Base-by-base conservation (phyloP, 2,113 vertebrate species). In the Pholis gunnellus region DNA sequence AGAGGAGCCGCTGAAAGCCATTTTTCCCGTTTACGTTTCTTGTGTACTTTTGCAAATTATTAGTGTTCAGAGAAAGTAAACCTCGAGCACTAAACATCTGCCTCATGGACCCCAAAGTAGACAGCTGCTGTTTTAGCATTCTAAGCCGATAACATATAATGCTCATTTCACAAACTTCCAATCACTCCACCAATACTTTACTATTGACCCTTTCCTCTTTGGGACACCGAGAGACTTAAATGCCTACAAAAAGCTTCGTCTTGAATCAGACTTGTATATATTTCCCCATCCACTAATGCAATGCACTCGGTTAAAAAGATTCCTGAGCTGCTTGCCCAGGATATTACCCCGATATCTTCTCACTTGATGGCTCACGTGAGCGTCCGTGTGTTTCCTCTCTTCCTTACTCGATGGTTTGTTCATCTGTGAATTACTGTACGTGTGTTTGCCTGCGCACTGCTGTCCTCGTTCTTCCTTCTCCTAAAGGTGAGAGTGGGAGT, bases 221-320 rank as follows among this genome's bases (percentile, higher is more conserved):
- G 78, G 72, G 48, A 86, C 64, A 57, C 59, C 44, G 70, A 18
- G 60, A 83, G 69, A 66, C n/a, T 86, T 88, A 79, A 90, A 86
- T 81, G 77, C 68, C 64, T 76, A 65, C 80, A 85, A 89, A 89
- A 65, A 89, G 76, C 84, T 91, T 82, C 72, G 72, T 56, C 75
- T 81, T 87, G 79, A 92, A 91, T 86, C 78, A 83, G 84, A 79
- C 71, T 68, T 64, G 56, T 60, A 78, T 60, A 89, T 64, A 88
- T 88, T 90, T 90, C 81, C 85, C 83, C 61, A 64, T 81, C 67
- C 75, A 14, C 82, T 68, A 46, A 65, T 67, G 57, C 36, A 22
- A 14, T 11, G n/a, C 71, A 38, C 83, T 73, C 79, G 2, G 4
- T 86, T 73, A 85, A 85, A 87, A 91, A 80, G 72, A 90, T 88